A percentile compares a stretch with the other conserved stretches of the same genome.
Conservation (phyloP, 2,888 invertebrate genomes). For the Villa cingulata region DNA sequence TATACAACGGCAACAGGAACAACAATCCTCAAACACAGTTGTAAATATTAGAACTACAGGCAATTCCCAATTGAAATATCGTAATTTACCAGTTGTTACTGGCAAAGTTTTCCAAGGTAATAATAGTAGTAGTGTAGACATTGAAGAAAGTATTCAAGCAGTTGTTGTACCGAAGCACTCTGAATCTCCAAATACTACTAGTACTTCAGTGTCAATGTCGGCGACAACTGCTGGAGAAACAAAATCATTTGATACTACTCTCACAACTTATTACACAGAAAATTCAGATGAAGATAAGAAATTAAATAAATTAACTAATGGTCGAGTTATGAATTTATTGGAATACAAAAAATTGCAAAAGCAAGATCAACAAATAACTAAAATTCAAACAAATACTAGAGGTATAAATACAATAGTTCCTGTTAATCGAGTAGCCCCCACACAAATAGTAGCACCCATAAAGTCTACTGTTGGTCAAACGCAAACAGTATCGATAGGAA, state of each 20-base stretch:
- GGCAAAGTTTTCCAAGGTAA: not conserved
- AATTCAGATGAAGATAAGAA: slow-evolving; percentile 5
- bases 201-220: slow-evolving; percentile 24
- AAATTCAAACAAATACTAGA: slow-evolving; percentile 11
- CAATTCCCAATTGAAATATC: not conserved
- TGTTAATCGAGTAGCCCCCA: slow-evolving; percentile 6
- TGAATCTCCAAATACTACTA: not conserved
- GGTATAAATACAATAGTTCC: slow-evolving; percentile 5
- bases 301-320: slow-evolving; percentile 3
- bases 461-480: slow-evolving; percentile 2
- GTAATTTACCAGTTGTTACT: not conserved
- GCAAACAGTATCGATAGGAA: not conserved
- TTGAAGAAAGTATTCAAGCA: slow-evolving; percentile 34
- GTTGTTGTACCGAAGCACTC: slow-evolving; percentile 29
- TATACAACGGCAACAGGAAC: not conserved
- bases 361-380: slow-evolving; percentile 27
- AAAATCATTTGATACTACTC: slow-evolving; percentile 7
- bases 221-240: slow-evolving; percentile 13
- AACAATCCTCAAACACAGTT: not conserved
- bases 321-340: slow-evolving; percentile 6
- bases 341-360: slow-evolving; percentile 19
- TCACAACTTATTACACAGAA: slow-evolving; percentile 8
- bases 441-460: not conserved
- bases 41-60: not conserved
- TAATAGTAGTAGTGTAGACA: slow-evolving; percentile 16